Conservation (phyloP, 1,140 invertebrate species). For the Cydia amplana region DNA sequence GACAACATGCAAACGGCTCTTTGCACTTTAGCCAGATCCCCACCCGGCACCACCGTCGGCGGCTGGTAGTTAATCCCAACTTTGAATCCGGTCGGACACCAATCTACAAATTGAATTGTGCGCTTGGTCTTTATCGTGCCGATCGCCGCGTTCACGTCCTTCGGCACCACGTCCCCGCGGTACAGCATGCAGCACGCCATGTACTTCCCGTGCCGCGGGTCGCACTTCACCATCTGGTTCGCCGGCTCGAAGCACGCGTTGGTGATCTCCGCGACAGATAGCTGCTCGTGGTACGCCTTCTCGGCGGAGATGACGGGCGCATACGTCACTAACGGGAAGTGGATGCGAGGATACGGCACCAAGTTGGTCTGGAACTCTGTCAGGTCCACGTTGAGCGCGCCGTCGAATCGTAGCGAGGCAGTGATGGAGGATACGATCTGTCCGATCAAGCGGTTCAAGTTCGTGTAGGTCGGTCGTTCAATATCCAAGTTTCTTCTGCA, state of each 20-base stretch:
- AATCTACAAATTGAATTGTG: slow-evolving; percentile 93
- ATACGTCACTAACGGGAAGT: slow-evolving; percentile 92
- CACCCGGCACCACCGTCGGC: slow-evolving; percentile 90
- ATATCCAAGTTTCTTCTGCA: slow-evolving; percentile 93
- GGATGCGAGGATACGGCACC: slow-evolving; percentile 91
- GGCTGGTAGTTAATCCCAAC: slow-evolving; percentile 90
- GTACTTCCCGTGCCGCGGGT: slow-evolving; percentile 93
- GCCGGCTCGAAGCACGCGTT: slow-evolving; percentile 93
- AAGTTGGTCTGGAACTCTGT: slow-evolving; percentile 95
- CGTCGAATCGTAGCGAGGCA: slow-evolving; percentile 80
- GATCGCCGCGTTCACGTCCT: slow-evolving; percentile 93
- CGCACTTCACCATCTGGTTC: slow-evolving; percentile 95
- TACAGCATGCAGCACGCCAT: slow-evolving; percentile 93
- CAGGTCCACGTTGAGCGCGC: slow-evolving; percentile 92
- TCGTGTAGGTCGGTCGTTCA: slow-evolving; percentile 90
- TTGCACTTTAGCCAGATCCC: slow-evolving; percentile 88
- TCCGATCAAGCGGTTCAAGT: slow-evolving; percentile 89
- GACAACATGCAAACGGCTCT: slow-evolving; percentile 93
- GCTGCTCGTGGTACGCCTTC: slow-evolving; percentile 90
- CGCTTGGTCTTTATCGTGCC: slow-evolving; percentile 91
- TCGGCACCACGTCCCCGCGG: slow-evolving; percentile 85
- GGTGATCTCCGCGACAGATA: slow-evolving; percentile 91
- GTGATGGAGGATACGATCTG: slow-evolving; percentile 94
- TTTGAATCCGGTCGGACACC: slow-evolving; percentile 93
- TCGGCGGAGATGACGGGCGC: slow-evolving; percentile 91